Percentiles rank a stretch among this genome's conserved stretches.
phyloP scores from a whole-genome alignment of 2,113 vertebrate genomes.

The Mellivora capensis region DNA sequence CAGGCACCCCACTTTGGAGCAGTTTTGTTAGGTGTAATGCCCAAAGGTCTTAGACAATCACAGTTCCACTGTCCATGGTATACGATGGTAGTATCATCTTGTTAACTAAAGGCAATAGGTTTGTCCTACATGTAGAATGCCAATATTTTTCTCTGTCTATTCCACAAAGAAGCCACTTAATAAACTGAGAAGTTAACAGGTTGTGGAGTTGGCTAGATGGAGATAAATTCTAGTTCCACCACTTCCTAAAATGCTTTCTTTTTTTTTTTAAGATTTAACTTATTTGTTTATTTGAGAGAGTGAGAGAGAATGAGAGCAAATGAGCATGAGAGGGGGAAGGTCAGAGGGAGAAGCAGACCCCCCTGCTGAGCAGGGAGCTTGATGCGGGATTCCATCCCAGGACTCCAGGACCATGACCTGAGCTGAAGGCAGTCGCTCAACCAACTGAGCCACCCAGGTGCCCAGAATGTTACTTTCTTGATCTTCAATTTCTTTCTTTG shows the following conservation, averaged over 20 bases:
- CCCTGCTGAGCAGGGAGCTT: too few species aligned
- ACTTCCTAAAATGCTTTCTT: slow-evolving; percentile 3
- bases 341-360: too few species aligned
- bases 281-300: too few species aligned
- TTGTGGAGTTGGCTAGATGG: background rate
- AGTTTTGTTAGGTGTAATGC: background rate
- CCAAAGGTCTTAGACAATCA: background rate
- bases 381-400: too few species aligned
- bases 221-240: background rate
- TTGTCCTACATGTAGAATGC: background rate
- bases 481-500: background rate
- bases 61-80: background rate
- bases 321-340: too few species aligned
- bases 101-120: background rate
- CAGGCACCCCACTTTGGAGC: too few species aligned
- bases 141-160: background rate
- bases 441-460: too few species aligned
- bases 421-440: too few species aligned
- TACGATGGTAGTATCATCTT: background rate
- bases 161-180: background rate
- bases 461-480: background rate
- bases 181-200: background rate
- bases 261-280: too few species aligned
- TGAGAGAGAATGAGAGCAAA: too few species aligned
- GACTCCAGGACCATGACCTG: too few species aligned